Conservation (phyloP, 1,140 invertebrate species). For the Pemphigus obesinymphae region DNA sequence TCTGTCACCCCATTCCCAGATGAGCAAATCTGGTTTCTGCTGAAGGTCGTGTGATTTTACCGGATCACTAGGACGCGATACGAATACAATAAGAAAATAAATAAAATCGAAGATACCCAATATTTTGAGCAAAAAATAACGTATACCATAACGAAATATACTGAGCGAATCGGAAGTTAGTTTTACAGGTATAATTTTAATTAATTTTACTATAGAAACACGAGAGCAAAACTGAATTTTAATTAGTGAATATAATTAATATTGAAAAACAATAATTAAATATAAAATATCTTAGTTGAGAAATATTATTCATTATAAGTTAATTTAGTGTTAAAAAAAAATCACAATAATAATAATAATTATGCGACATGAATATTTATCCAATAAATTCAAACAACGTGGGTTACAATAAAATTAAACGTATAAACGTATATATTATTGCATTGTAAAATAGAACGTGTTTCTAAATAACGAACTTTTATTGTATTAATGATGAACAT, state of each 20-base stretch:
- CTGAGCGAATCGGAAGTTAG: too few relatives aligned
- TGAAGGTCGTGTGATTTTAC: conserved; percentile 24
- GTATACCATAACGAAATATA: not conserved
- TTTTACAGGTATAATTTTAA: too few relatives aligned
- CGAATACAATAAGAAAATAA: not conserved
- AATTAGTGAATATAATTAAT: not conserved
- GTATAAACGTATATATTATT: too few relatives aligned
- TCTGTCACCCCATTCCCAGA: not conserved
- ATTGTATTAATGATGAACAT: not conserved
- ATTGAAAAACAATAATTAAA: not conserved
- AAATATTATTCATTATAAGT: not conserved
- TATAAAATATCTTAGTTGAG: not conserved
- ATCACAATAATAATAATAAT: not conserved
- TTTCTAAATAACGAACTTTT: not conserved
- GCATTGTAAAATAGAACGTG: not conserved
- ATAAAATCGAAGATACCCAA: not conserved
- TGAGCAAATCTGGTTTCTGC: conserved; percentile 22
- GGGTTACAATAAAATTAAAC: not conserved
- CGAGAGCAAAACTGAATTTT: not conserved
- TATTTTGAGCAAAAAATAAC: not conserved
- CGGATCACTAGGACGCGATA: conserved; percentile 20
- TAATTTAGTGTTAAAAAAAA: not conserved
- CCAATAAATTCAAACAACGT: not conserved
- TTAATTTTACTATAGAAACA: not conserved
- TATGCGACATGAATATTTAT: not conserved